Base-by-base conservation (phyloP, 92 coral and sea anemone genomes). In the Zoanthus sociatus region DNA sequence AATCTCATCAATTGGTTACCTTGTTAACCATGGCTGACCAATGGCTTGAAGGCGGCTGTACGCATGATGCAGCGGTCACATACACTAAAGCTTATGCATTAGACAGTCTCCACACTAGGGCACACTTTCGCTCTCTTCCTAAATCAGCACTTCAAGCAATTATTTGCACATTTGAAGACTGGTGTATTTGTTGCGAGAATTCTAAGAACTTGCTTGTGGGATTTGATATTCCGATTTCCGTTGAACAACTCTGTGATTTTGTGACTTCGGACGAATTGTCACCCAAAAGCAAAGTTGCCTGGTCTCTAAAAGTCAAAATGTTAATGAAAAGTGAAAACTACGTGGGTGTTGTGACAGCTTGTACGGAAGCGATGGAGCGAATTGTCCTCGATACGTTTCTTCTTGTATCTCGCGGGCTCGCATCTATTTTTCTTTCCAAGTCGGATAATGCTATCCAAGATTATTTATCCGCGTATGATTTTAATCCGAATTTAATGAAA, bases 31-130 rank as follows among this genome's bases (percentile, higher is more conserved):
- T 83, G 37, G 98, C 91, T 73, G 90, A 90, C 84, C 90, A 93
- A 60, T 87, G 89, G 73, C 93, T 96, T 11, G 86, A 91, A 77
- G 90, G 88, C 26, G 88, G 92, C 31, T 93, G 83, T 32, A 60
- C 87, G 33, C 92, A 95, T 47, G 94, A 93, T 73, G 98, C 98
- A 58, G 98, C 89, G 12, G 84, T 93, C 17, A 88, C 73, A 51
- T 89, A 87, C 69, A 95, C 98, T 48, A 90, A 91, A 63, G 98
- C 95, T 72, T 96, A 95, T 79, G 89, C 93, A 7, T 82, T 95
- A 83, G 98, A 95, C 48, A 95, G 94, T 58, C 82, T 92, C 47
- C 92, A 92, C 51, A 93, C 95, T 45, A 89, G 73, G 71, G 87
- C 89, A 83, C 98, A 96, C 85, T 31, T 84, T 72, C 31, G 69